Evolutionary conservation across 53 echinoderm and acorn worm species (phyloP).

Genomic region (Holothuria leucospilota): DNA sequence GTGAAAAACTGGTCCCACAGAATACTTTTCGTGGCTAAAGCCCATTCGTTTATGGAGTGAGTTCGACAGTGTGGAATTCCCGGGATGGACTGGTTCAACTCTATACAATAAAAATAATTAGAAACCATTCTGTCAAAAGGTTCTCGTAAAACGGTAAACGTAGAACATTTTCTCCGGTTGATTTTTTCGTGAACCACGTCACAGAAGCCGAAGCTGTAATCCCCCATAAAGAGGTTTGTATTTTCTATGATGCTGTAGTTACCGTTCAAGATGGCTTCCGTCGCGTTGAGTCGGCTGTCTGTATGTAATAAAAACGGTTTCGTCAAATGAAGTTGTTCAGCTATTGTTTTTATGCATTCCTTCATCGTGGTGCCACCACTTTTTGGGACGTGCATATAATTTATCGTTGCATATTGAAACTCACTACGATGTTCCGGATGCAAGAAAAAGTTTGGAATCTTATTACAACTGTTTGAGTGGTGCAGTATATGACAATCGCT

Average conservation of each 20-base stretch:
- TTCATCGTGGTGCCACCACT: conserved; percentile 41
- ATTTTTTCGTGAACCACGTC: conserved; percentile 23
- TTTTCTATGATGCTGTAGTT: conserved; percentile 5
- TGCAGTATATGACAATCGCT: conserved; percentile 21
- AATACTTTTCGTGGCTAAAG: conserved; percentile 20
- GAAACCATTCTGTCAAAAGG: conserved; percentile 33
- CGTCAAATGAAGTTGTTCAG: neutral
- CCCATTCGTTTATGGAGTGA: conserved; percentile 17
- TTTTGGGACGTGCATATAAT: conserved; percentile 41
- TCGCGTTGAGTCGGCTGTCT: conserved; percentile 3
- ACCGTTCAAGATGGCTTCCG: conserved; percentile 22
- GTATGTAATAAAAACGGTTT: conserved; percentile 28
- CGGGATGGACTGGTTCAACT: conserved; percentile 3
- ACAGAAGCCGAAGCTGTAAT: conserved; percentile 43
- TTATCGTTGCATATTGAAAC: neutral
- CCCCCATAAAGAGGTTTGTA: conserved; percentile 24
- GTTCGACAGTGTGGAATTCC: conserved; percentile 23
- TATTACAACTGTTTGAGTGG: conserved; percentile 28
- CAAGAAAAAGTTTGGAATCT: conserved; percentile 25
- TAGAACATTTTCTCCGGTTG: conserved; percentile 16
- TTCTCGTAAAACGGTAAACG: conserved; percentile 32
- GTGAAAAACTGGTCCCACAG: conserved; percentile 46
- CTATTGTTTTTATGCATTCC: conserved; percentile 15
- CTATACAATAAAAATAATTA: conserved; percentile 30
- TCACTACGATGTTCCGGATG: neutral